These are phyloP conservation scores for Drosophila santomea DNA, from an alignment of 1,140 invertebrate genomes.

Conservation along the genomic window DNA sequence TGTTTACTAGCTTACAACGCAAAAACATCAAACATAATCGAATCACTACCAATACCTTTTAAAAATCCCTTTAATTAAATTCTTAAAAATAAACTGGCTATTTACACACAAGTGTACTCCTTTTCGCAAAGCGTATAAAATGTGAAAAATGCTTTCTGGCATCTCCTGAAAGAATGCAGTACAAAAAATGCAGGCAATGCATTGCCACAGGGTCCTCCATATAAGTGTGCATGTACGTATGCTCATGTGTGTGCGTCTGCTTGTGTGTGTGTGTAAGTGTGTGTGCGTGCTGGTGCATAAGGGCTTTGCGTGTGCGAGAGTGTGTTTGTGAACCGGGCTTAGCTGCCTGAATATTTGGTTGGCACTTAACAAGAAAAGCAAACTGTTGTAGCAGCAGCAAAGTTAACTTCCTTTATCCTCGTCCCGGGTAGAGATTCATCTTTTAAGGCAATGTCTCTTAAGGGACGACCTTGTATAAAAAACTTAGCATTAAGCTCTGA, in stretches of 20 bases:
- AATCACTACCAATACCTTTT: too few relatives aligned
- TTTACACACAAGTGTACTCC: background rate
- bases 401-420: constrained; percentile 38
- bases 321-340: constrained; percentile 33
- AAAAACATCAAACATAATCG: too few relatives aligned
- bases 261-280: constrained; percentile 4
- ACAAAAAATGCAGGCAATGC: constrained; percentile 43
- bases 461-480: background rate
- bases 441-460: background rate
- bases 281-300: constrained; percentile 9
- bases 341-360: constrained; percentile 48
- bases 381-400: constrained; percentile 43
- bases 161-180: constrained; percentile 42
- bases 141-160: constrained; percentile 33
- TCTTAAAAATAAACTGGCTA: background rate
- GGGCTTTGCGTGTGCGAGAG: constrained; percentile 4
- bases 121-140: constrained; percentile 23
- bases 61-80: background rate
- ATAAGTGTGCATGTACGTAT: background rate
- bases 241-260: background rate
- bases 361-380: constrained; percentile 58
- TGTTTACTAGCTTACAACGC: background rate
- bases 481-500: background rate
- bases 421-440: constrained; percentile 17
- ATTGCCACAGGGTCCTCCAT: constrained; percentile 18